Base-by-base conservation (phyloP, 2,113 vertebrate species). In the Xiphophorus couchianus region DNA sequence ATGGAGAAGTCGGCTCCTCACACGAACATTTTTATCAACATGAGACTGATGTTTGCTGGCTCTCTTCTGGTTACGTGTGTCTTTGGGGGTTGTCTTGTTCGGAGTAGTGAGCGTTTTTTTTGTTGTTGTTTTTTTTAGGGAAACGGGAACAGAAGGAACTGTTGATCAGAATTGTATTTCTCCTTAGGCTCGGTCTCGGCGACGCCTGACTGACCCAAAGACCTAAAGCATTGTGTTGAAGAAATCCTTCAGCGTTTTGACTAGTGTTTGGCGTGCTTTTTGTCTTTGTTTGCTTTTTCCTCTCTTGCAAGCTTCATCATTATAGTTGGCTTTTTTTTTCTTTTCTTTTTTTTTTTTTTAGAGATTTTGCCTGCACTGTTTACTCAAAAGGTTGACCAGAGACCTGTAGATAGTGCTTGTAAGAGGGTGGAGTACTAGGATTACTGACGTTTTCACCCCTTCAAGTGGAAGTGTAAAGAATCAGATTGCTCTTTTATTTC, bases 1-100 rank as follows among this genome's bases (percentile, higher is more conserved):
- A 76, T 64, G 65, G 66, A 78, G 76, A 82, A 81, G 61, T 73
- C 58, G 27, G 60, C 67, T 70, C 71, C 42, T 81, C 63, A 65
- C 42, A 60, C 80, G 73, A 73, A 87, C 77, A 33, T 81, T 89
- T 85, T 80, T 77, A 66, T 68, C 79, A 78, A 88, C 74, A 77
- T 82, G 80, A 85, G 86, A 71, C 80, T 82, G 71, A 88, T 89
- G 64, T 87, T 88, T 90, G 83, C 81, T 75, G 84, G 81, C 75
- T 88, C 84, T 91, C 71, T 84, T 86, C 81, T 86, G 77, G 70
- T 89, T 84, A 76, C 78, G 86, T 89, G 76, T 86, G 88, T 88
- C 66, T 84, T 54, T 88, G 73, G 76, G 35, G 74, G 12, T 81
- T 83, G 54, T 73, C 79, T 78, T 83, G 62, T 78, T 86, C 79